A percentile compares a stretch with the other conserved stretches of the same genome.
Conservation (phyloP, 2,797 vertebrate species). For the Anguilla megastoma region DNA sequence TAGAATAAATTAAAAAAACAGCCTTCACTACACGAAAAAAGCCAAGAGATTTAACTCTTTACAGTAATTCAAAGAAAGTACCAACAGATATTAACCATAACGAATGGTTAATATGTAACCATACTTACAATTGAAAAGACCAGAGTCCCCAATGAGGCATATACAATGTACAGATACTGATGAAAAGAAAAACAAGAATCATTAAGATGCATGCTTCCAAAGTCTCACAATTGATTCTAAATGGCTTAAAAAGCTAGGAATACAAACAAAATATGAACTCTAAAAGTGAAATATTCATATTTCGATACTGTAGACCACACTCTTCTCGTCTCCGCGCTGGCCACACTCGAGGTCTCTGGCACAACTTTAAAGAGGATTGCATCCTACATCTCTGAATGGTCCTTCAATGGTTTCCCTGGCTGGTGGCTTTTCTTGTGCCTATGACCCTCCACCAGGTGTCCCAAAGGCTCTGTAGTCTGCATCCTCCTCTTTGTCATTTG, state of each 20-base stretch:
- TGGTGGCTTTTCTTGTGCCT: too few species aligned
- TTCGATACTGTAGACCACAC: neutral
- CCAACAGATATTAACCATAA: neutral
- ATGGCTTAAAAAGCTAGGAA: neutral
- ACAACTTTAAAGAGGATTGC: too few species aligned
- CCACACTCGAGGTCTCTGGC: too few species aligned
- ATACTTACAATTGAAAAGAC: slow-evolving; percentile 79
- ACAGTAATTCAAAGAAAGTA: neutral
- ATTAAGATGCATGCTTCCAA: slow-evolving; percentile 32
- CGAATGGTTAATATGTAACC: neutral
- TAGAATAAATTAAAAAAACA: neutral
- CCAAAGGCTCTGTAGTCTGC: too few species aligned
- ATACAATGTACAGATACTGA: slow-evolving; percentile 74
- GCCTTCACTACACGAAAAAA: neutral
- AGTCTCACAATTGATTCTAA: neutral
- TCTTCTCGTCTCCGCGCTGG: too few species aligned
- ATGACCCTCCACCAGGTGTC: too few species aligned
- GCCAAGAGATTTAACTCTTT: neutral
- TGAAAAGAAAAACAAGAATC: slow-evolving; percentile 40
- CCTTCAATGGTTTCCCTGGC: too few species aligned
- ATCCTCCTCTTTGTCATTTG: too few species aligned
- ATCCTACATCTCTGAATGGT: too few species aligned
- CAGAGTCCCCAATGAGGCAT: slow-evolving; percentile 74
- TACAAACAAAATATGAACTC: neutral
- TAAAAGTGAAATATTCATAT: neutral